Conservation (phyloP, 2,888 invertebrate genomes). For the Priapulus caudatus region DNA sequence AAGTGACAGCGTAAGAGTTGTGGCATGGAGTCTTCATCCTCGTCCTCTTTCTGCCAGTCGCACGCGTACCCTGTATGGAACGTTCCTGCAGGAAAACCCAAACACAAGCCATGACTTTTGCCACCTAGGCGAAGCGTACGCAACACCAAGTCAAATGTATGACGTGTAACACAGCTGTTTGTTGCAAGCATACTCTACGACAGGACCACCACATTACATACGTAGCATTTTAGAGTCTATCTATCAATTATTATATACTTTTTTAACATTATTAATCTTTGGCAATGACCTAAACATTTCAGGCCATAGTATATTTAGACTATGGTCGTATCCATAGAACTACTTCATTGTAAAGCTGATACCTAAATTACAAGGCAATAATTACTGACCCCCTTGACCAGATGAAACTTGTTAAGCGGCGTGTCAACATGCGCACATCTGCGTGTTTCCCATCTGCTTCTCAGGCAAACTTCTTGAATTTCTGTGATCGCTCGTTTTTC, state of each 20-base stretch:
- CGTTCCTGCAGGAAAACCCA: slow-evolving; percentile 57
- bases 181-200: no score
- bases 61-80: slow-evolving; percentile 93
- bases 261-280: no score
- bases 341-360: no score
- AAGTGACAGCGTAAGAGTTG: slow-evolving; percentile 96
- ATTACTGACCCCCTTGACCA: slow-evolving; percentile 97
- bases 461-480: slow-evolving; percentile 89
- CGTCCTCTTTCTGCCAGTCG: slow-evolving; percentile 92
- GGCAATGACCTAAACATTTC: no score
- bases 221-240: no score
- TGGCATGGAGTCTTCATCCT: slow-evolving; percentile 97
- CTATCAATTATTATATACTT: no score
- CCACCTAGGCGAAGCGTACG: neutral
- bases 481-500: slow-evolving; percentile 93
- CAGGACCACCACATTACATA: no score
- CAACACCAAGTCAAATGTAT: neutral
- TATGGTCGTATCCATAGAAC: no score
- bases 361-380: no score
- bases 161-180: no score
- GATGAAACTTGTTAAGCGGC: slow-evolving; percentile 92
- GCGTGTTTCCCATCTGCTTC: slow-evolving; percentile 93
- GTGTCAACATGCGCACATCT: slow-evolving; percentile 98
- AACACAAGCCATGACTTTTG: neutral
- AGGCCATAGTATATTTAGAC: no score